Evolutionary conservation across 2,113 vertebrate genomes (phyloP), one percentile per base, ranked within the genome.

Genomic region (Labeo rohita): DNA sequence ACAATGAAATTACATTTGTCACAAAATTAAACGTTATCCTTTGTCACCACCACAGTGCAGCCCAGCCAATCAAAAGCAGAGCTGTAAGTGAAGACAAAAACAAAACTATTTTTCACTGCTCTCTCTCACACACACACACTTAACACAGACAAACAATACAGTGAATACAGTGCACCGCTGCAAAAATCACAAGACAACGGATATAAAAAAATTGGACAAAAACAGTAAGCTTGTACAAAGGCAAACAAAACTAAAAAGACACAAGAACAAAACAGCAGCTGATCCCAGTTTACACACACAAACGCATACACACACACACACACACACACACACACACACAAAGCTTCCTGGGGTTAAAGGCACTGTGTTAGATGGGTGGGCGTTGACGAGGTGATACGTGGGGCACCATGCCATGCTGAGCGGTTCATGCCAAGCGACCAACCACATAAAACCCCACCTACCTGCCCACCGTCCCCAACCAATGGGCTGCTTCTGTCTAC

Each of bases 381-480:
- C 84, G 52, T 68, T 65, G 84, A 88, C 68, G 15, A 49, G 84
- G 79, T 88, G 87, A 88, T 78, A 83, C 61, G 28, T 76, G 56
- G 88, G 89, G 90, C 90, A 88, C 90, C 90, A 93, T 94, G 93
- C 94, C 93, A 95, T 94, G 94, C 94, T 77, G 86, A 93, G 90
- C 87, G 80, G 89, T 91, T 91, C 93, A 94, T 94, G 93, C 95
- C 90, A 92, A 94, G 89, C 91, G 78, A 68, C 89, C 86, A 92
- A 90, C 90, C 85, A 90, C 59, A 89, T 88, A 70, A 86, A 90
- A 90, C 87, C 92, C 88, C 87, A 94, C 94, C 93, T 95, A 95
- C 95, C 94, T 95, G 94, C 93, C 94, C 92, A 93, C 93, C 89
- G 83, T 94, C 93, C 90, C 91, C 92, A 88, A 93, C 90, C 91